phyloP scores from a whole-genome alignment of 2,797 vertebrate genomes.

The Siniperca undulata region DNA sequence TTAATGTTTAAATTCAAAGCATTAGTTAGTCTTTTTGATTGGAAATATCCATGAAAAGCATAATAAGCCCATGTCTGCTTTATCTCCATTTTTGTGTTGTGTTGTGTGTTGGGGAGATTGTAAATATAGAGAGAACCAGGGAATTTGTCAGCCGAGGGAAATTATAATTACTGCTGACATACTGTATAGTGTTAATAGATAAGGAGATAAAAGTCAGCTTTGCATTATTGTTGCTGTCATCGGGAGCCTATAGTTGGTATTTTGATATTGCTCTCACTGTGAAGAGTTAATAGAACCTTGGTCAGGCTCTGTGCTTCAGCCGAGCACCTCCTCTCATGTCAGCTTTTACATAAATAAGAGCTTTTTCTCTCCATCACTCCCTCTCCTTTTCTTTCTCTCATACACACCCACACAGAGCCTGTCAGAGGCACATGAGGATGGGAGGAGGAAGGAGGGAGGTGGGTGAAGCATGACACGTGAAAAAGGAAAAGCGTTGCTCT shows the following conservation, averaged over 20 bases:
- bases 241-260: slow-evolving; percentile 5
- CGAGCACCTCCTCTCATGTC: slow-evolving; percentile 82
- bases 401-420: slow-evolving; percentile 86
- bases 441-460: slow-evolving; percentile 82
- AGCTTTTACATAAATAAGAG: slow-evolving; percentile 86
- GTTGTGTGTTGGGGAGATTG: not conserved
- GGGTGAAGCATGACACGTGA: slow-evolving; percentile 85
- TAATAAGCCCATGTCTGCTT: not conserved
- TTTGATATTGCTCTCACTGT: slow-evolving; percentile 37
- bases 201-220: slow-evolving; percentile 34
- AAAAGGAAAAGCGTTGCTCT: slow-evolving; percentile 79
- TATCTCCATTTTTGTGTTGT: not conserved
- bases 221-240: slow-evolving; percentile 4
- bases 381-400: slow-evolving; percentile 82
- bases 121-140: not conserved
- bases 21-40: slow-evolving; percentile 10
- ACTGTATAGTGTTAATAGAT: not conserved
- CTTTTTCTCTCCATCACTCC: slow-evolving; percentile 79
- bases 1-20: not conserved
- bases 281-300: slow-evolving; percentile 68
- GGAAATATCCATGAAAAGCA: slow-evolving; percentile 2
- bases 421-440: slow-evolving; percentile 84
- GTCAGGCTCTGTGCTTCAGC: slow-evolving; percentile 75
- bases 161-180: slow-evolving; percentile 16
- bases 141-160: not conserved